These are phyloP conservation scores for Nezara viridula DNA, from an alignment of 2,888 invertebrate species.

Conservation along the genomic window DNA sequence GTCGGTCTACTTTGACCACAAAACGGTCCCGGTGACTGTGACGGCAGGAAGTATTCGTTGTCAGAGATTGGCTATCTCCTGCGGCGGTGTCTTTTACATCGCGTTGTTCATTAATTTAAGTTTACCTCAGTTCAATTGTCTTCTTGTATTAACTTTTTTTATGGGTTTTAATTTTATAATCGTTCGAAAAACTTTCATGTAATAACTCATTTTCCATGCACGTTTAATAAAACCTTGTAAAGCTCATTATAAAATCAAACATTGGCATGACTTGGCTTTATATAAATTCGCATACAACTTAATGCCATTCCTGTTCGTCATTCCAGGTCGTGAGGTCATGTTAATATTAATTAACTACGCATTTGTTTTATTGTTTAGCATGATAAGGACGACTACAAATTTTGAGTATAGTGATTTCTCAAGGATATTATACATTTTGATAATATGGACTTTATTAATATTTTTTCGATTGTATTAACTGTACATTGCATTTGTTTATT, in stretches of 20 bases:
- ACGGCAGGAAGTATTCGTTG: neutral
- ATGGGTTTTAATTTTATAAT: neutral
- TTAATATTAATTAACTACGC: neutral
- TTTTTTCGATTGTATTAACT: too few species aligned
- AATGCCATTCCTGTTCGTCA: neutral
- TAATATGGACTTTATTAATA: too few species aligned
- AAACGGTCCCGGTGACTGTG: neutral
- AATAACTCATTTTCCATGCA: neutral
- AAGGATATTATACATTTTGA: too few species aligned
- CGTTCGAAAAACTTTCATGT: neutral
- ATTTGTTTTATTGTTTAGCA: neutral
- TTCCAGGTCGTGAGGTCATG: neutral
- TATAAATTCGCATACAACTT: neutral
- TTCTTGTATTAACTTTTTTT: neutral
- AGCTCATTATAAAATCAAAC: neutral
- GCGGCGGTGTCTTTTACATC: neutral
- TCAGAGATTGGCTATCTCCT: slow-evolving; percentile 14
- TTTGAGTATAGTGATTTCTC: too few species aligned
- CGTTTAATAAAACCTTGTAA: neutral
- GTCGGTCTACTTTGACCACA: too few species aligned
- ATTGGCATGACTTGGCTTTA: neutral
- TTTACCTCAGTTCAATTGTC: neutral
- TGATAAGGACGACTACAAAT: too few species aligned
- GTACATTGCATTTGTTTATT: too few species aligned
- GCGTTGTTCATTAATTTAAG: neutral